Base-by-base conservation (phyloP, 2,113 vertebrate genomes). In the Macheiramphus alcinus region DNA sequence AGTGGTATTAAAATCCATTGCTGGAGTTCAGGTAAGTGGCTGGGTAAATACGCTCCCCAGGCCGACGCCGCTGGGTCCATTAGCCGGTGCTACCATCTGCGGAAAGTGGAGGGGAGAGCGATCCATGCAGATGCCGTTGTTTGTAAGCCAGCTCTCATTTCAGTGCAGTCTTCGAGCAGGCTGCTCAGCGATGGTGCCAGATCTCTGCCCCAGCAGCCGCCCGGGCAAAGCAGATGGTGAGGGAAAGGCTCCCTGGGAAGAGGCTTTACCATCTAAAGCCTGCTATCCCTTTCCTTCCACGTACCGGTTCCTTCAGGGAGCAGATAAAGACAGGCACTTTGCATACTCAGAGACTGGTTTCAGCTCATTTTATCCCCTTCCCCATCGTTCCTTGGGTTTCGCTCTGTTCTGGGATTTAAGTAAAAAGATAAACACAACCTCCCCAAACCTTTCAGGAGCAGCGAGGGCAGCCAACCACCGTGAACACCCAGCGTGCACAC, bases 11-110 rank as follows among this genome's bases (percentile, higher is more conserved):
- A 88, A 90, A 80, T 32, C 86, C 56, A 86, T 36, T 21, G 63
- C 83, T 88, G 82, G 75, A 80, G 75, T n/a, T 68, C 68, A 68
- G 67, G 79, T 68, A 79, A 96, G 88, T 50, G 89, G 61, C 70
- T 86, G 71, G 65, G 80, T 62, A 86, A 90, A 80, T 5, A 50
- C 8, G 1, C 4, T 56, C 23, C 61, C 52, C 38, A 0, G 80
- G 43, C 70, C 4, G 87, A 38, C 26, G 70, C 73, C 0, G 11
- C 76, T 23, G 32, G 73, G 29, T 85, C 83, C 96, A 76, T 92
- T 82, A 73, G 56, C 70, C 0, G 1, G 25, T 6, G 82, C 93
- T 80, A 16, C 90, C 52, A 9, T 14, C 1, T 2, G 42, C 0
- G 0, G 68, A 26, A 73, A 55, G 70, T 1, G 0, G 58, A 52